phyloP scores from a whole-genome alignment of 2,888 invertebrate genomes.

The Coleophora deauratella region DNA sequence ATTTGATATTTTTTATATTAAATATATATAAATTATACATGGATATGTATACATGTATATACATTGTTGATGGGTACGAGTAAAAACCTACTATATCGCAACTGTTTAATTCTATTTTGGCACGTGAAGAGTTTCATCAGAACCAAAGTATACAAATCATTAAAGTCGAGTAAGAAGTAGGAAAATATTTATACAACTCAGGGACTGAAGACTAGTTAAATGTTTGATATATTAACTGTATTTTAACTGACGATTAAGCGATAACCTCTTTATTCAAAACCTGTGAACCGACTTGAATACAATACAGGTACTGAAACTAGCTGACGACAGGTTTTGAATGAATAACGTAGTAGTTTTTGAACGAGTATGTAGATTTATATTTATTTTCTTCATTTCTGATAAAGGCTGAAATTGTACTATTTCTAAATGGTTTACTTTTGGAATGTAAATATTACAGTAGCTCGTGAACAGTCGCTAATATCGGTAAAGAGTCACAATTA shows the following conservation, averaged over 20 bases:
- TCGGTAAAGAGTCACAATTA: constrained; percentile 20
- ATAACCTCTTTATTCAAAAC: constrained; percentile 68
- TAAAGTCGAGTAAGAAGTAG: constrained; percentile 72
- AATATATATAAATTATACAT: constrained; percentile 75
- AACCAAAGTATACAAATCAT: constrained; percentile 75
- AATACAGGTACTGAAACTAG: constrained; percentile 64
- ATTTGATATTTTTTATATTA: constrained; percentile 73
- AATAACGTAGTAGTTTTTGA: constrained; percentile 56
- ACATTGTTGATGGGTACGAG: constrained; percentile 73
- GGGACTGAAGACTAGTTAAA: constrained; percentile 74
- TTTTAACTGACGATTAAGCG: constrained; percentile 67
- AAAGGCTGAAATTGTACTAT: constrained; percentile 52
- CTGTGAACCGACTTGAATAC: constrained; percentile 59
- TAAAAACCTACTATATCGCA: constrained; percentile 71
- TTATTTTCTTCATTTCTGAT: constrained; percentile 33
- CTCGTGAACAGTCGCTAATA: constrained; percentile 29
- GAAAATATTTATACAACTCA: constrained; percentile 72
- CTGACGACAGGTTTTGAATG: constrained; percentile 68
- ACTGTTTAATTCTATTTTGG: constrained; percentile 74
- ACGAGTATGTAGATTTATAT: constrained; percentile 50
- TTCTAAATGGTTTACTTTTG: constrained; percentile 40
- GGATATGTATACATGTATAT: constrained; percentile 74
- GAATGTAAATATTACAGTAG: constrained; percentile 43
- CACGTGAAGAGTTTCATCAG: constrained; percentile 72
- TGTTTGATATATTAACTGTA: constrained; percentile 73